These are phyloP conservation scores for Plutomurus gul DNA, from an alignment of 1,140 invertebrate genomes.

Conservation along the genomic window DNA sequence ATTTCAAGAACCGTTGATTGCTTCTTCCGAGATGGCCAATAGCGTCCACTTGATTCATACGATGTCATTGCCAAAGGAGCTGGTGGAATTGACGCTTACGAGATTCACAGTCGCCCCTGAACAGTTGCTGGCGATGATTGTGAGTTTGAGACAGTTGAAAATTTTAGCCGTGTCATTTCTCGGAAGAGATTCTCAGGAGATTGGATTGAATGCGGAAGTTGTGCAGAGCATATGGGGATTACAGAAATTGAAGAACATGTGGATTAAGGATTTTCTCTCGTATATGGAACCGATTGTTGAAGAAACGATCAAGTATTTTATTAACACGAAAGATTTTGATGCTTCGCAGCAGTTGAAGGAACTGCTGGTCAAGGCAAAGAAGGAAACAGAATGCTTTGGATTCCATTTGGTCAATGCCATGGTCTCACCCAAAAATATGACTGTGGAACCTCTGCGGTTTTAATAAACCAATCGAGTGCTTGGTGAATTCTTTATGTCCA, in stretches of 20 bases:
- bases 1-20: not conserved
- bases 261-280: not conserved
- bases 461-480: too few relatives aligned
- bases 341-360: not conserved
- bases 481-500: too few relatives aligned
- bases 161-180: not conserved
- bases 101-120: not conserved
- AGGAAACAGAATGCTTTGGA: not conserved
- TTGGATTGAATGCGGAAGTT: not conserved
- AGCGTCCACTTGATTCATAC: not conserved
- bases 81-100: not conserved
- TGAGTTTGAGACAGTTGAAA: not conserved
- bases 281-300: not conserved
- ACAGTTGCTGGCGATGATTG: not conserved
- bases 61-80: not conserved
- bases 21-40: not conserved
- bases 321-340: not conserved
- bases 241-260: conserved; percentile 20
- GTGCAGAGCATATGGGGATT: not conserved
- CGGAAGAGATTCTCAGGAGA: not conserved
- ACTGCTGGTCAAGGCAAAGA: not conserved
- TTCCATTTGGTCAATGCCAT: conserved; percentile 7
- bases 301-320: not conserved
- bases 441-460: not conserved
- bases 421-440: not conserved